These are phyloP conservation scores for Bombylius major DNA, from an alignment of 2,888 invertebrate species.

Conservation along the genomic window DNA sequence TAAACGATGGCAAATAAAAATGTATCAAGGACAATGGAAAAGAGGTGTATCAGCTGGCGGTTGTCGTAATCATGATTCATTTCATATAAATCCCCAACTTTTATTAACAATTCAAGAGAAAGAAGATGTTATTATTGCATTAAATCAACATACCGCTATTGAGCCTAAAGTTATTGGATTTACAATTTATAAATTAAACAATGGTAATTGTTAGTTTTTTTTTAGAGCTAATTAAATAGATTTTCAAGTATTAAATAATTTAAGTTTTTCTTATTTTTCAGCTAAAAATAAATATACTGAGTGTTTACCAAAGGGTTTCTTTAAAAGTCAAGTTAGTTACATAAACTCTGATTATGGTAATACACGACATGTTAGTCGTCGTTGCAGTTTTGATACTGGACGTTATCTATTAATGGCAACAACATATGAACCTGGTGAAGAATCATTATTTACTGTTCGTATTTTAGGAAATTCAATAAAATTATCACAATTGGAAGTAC, in stretches of 20 bases:
- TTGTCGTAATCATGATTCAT: conserved; percentile 80
- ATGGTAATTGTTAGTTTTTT: conserved; percentile 14
- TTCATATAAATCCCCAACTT: conserved; percentile 86
- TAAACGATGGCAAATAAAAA: conserved; percentile 71
- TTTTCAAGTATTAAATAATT: neutral
- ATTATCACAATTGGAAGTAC: conserved; percentile 56
- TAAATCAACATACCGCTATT: conserved; percentile 82
- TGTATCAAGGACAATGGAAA: conserved; percentile 78
- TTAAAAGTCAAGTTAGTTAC: conserved; percentile 73
- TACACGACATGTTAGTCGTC: conserved; percentile 72
- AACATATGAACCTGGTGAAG: conserved; percentile 82
- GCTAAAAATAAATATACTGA: conserved; percentile 50
- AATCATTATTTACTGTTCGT: conserved; percentile 75
- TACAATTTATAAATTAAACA: conserved; percentile 52
- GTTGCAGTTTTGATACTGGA: conserved; percentile 67
- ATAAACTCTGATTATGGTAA: conserved; percentile 87
- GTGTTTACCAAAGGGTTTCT: conserved; percentile 65
- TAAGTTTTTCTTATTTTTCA: conserved; percentile 1
- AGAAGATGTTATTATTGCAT: conserved; percentile 70
- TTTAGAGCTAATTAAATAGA: neutral
- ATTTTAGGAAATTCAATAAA: conserved; percentile 67
- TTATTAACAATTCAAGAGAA: conserved; percentile 65
- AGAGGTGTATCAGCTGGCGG: conserved; percentile 81
- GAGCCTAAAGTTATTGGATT: conserved; percentile 90
- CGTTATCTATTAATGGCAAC: conserved; percentile 78